A percentile compares a stretch with the other conserved stretches of the same genome.
Conservation (phyloP, 2,888 invertebrate species). For the Caenorhabditis macrosperma region DNA sequence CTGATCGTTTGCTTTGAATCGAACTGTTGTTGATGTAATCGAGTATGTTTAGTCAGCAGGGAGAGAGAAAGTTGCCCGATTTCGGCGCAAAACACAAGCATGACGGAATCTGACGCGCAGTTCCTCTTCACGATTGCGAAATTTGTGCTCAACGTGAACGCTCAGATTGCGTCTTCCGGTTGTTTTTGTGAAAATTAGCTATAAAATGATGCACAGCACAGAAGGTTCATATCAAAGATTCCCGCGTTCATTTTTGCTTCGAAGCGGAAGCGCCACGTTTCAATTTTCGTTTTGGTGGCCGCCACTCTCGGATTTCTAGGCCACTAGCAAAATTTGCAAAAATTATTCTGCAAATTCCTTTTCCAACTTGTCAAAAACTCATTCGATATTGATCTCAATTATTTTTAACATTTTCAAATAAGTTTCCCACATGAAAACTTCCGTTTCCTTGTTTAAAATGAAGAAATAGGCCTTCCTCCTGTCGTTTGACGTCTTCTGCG, state of each 20-base stretch:
- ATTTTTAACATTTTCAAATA: background rate
- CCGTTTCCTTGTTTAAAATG: background rate
- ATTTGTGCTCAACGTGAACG: background rate
- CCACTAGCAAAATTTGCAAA: background rate
- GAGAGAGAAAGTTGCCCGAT: background rate
- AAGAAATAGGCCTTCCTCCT: no score
- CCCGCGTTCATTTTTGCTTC: no score
- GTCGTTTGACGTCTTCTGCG: background rate
- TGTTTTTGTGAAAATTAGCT: background rate
- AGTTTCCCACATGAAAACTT: background rate
- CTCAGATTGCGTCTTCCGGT: background rate
- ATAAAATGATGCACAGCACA: no score
- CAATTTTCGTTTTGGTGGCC: constrained; percentile 1
- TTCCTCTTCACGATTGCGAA: constrained; percentile 8
- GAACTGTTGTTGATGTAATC: background rate
- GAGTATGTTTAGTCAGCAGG: background rate
- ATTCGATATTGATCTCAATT: background rate
- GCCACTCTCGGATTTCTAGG: background rate
- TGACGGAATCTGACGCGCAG: constrained; percentile 26
- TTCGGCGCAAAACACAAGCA: constrained; percentile 18
- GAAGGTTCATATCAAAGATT: no score
- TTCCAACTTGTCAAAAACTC: background rate
- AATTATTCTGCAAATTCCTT: background rate
- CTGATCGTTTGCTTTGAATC: no score
- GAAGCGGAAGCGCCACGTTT: background rate